A percentile compares a stretch with the other conserved stretches of the same genome.
phyloP scores from a whole-genome alignment of 30 jellyfish, hydroid and myxozoan species.

The Morbakka virulenta region DNA sequence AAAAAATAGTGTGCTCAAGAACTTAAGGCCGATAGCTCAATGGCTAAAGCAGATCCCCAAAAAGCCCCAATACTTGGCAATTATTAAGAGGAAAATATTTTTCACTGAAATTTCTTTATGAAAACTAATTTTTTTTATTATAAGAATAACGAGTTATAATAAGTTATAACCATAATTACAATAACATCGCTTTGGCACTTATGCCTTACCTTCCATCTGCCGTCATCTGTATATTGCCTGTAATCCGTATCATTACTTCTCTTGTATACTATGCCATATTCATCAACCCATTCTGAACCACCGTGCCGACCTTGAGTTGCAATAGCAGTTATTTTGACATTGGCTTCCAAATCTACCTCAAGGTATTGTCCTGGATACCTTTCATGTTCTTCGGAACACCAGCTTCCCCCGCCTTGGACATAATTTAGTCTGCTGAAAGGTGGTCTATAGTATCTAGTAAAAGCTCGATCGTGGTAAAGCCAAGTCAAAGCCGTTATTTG shows the following conservation, averaged over 20 bases:
- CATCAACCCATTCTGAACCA: slow-evolving; percentile 77
- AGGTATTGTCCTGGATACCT: slow-evolving; percentile 51
- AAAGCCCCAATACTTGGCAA: too few relatives aligned
- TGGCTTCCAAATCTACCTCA: slow-evolving; percentile 60
- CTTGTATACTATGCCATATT: slow-evolving; percentile 48
- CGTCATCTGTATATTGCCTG: slow-evolving; percentile 54
- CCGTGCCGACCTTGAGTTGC: slow-evolving; percentile 85
- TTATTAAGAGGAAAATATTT: too few relatives aligned
- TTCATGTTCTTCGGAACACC: slow-evolving; percentile 86
- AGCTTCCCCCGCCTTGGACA: slow-evolving; percentile 70
- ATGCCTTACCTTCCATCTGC: slow-evolving; percentile 78
- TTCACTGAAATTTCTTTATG: too few relatives aligned
- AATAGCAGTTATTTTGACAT: slow-evolving; percentile 67
- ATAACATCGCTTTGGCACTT: too few relatives aligned
- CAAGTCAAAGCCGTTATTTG: slow-evolving; percentile 81
- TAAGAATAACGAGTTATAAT: too few relatives aligned
- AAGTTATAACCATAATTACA: too few relatives aligned
- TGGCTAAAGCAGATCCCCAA: too few relatives aligned
- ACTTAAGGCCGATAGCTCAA: too few relatives aligned
- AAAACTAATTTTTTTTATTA: too few relatives aligned
- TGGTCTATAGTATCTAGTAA: slow-evolving; percentile 61
- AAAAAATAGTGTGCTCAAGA: too few relatives aligned
- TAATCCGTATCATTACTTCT: slow-evolving; percentile 53
- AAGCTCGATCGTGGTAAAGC: slow-evolving; percentile 59
- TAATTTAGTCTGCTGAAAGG: slow-evolving; percentile 66